Base-by-base conservation (phyloP, 92 coral and sea anemone genomes). In the Bergia sp. region DNA sequence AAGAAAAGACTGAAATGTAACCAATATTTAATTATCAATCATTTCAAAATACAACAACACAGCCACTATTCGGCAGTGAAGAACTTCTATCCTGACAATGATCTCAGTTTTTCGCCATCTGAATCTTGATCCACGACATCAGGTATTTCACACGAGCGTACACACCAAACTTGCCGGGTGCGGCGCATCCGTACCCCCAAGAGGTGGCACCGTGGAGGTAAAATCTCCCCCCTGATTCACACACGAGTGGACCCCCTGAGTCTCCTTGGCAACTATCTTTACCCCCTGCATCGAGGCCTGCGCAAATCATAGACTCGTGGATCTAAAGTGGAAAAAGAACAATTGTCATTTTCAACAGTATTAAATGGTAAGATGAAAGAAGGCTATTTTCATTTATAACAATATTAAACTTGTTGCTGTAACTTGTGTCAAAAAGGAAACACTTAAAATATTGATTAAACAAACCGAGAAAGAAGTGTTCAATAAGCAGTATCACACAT, bases 201-300 rank as follows among this genome's bases (percentile, higher is more conserved):
- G 86, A 82, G 44, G 86, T 82, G n/a, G 86, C 86, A 41, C 86
- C 86, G 8, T 82, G 86, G 29, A 82, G 86, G 58, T 82, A 82
- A 41, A 82, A 82, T 9, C 77, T 43, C 40, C 86, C 86, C 76
- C 86, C 86, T 41, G 86, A 82, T 11, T 82, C 86, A 42, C 86
- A 82, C 21, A 82, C 77, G 3, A 82, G 75, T 42, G 86, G 86
- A 2, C 86, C 86, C 61, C 86, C 86, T 66, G 86, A 82, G 41
- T 82, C 86, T 43, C 86, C 86, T 82, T 82, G 86, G 77, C 86
- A 82, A 36, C 86, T 82, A 36, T 82, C 86, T 67, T 82, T 82
- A 7, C 86, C 86, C 16, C 86, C 86, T 1, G 77, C 86, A 66
- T 82, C 86, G 8, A 82, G 40, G 15, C 86, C 86, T 3, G 86